Conservation (phyloP, 2,888 invertebrate genomes). For the Lysandra bellargus region DNA sequence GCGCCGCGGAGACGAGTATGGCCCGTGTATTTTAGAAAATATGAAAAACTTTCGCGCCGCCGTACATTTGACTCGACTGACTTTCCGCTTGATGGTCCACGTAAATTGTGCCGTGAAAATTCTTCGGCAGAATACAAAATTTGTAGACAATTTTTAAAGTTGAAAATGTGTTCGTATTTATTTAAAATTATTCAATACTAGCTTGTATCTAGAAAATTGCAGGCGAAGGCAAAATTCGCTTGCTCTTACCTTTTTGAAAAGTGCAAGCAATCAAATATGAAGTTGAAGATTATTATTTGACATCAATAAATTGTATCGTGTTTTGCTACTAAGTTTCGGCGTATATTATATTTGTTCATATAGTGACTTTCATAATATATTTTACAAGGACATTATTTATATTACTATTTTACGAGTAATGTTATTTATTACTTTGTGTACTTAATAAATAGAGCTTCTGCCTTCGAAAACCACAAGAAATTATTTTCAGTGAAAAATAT, state of each 20-base stretch:
- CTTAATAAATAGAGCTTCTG: background rate
- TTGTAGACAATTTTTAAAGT: constrained; percentile 38
- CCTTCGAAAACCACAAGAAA: background rate
- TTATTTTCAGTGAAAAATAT: background rate
- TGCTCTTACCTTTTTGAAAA: constrained; percentile 2
- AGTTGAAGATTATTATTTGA: background rate
- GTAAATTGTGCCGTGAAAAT: constrained; percentile 40
- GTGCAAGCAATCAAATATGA: constrained; percentile 2
- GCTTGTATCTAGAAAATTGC: constrained; percentile 20
- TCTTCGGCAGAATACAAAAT: constrained; percentile 38
- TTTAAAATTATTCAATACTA: constrained; percentile 18
- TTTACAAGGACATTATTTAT: background rate
- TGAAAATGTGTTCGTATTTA: constrained; percentile 37
- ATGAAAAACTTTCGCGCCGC: constrained; percentile 49
- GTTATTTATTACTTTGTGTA: background rate
- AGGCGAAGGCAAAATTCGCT: background rate
- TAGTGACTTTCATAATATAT: background rate
- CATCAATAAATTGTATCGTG: background rate
- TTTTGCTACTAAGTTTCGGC: background rate
- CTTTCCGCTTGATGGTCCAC: constrained; percentile 39
- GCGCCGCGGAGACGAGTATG: constrained; percentile 56
- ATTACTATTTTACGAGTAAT: constrained; percentile 4
- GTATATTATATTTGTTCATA: background rate
- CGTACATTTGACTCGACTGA: constrained; percentile 49
- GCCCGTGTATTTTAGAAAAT: constrained; percentile 55